phyloP scores from a whole-genome alignment of 1,140 invertebrate genomes.

The Danaus melanippus region DNA sequence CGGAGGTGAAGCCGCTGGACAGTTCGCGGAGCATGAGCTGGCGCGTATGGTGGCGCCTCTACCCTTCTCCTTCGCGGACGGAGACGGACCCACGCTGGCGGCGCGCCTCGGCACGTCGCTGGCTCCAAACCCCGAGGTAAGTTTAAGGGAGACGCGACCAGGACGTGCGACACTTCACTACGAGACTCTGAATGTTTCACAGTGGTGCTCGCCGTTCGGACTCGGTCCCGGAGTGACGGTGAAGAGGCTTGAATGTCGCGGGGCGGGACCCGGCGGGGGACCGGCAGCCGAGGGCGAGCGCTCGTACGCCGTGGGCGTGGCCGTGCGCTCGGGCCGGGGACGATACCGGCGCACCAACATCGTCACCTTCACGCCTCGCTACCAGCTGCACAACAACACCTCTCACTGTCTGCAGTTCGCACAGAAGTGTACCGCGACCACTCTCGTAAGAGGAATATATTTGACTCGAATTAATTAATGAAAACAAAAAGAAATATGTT shows the following conservation, averaged over 20 bases:
- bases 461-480: not conserved
- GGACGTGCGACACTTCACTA: not conserved
- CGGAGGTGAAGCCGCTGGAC: slow-evolving; percentile 88
- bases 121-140: slow-evolving; percentile 75
- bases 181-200: not conserved
- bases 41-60: slow-evolving; percentile 94
- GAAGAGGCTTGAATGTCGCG: slow-evolving; percentile 49
- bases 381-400: slow-evolving; percentile 94
- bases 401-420: slow-evolving; percentile 87
- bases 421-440: slow-evolving; percentile 84
- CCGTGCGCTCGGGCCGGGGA: slow-evolving; percentile 89
- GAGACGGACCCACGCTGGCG: slow-evolving; percentile 78
- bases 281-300: slow-evolving; percentile 71
- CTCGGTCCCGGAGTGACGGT: slow-evolving; percentile 84
- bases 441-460: slow-evolving; percentile 48
- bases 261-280: slow-evolving; percentile 74
- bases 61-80: slow-evolving; percentile 93
- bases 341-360: slow-evolving; percentile 92
- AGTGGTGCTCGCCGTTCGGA: slow-evolving; percentile 89
- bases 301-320: slow-evolving; percentile 88
- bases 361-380: slow-evolving; percentile 93
- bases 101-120: slow-evolving; percentile 83
- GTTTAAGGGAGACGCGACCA: not conserved
- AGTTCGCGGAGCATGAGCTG: slow-evolving; percentile 95
- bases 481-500: too few relatives aligned